phyloP scores from a whole-genome alignment of 1,140 invertebrate species.

The Drosophila repleta region DNA sequence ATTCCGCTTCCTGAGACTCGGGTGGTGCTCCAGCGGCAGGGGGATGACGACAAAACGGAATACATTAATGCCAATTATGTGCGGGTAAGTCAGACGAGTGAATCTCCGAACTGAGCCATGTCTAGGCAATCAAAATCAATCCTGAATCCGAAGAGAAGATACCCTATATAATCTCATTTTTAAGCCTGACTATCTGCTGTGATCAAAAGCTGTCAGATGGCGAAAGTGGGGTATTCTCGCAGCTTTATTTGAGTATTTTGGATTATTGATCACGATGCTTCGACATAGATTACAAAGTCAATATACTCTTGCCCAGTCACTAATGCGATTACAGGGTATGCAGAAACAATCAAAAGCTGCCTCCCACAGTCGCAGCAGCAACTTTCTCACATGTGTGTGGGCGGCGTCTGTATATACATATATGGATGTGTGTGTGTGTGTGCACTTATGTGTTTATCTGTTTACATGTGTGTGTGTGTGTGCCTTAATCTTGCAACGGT shows the following conservation, averaged over 20 bases:
- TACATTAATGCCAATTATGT: slow-evolving; percentile 97
- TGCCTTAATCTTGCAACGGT: slow-evolving; percentile 28
- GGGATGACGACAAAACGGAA: slow-evolving; percentile 90
- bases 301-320: not conserved
- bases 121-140: not conserved
- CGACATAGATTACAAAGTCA: too few species aligned
- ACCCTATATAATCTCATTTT: too few species aligned
- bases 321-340: not conserved
- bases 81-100: slow-evolving; percentile 85
- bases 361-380: slow-evolving; percentile 18
- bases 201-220: too few species aligned
- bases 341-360: slow-evolving; percentile 33
- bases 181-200: too few species aligned
- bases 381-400: slow-evolving; percentile 33
- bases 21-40: slow-evolving; percentile 88
- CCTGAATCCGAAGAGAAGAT: slow-evolving; percentile 61
- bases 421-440: not conserved
- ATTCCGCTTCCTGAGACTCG: slow-evolving; percentile 95
- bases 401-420: not conserved
- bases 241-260: too few species aligned
- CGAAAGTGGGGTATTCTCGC: too few species aligned
- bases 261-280: too few species aligned
- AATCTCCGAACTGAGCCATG: slow-evolving; percentile 10
- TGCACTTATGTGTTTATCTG: not conserved
- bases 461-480: slow-evolving; percentile 3